Evolutionary conservation across 2,888 invertebrate genomes (phyloP).

Genomic region (Nyleta sp.): DNA sequence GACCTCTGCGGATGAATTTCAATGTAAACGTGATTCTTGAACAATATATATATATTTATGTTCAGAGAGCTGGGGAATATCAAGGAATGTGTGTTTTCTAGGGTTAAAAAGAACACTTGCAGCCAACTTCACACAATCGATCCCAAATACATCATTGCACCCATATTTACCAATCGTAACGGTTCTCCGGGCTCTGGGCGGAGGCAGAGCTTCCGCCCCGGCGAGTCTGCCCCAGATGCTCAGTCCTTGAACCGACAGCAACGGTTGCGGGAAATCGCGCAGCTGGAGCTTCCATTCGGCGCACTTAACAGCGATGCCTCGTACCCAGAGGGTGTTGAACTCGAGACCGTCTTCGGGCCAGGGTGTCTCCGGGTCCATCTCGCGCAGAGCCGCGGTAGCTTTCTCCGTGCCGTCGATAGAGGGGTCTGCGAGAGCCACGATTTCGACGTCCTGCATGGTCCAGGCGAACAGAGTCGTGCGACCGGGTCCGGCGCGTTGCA

Average conservation of each 20-base stretch:
- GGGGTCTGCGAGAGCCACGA: slow-evolving; percentile 92
- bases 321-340: slow-evolving; percentile 96
- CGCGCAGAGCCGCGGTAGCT: slow-evolving; percentile 88
- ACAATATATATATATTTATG: background rate
- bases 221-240: slow-evolving; percentile 95
- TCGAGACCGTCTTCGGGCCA: slow-evolving; percentile 96
- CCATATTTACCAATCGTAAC: slow-evolving; percentile 87
- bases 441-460: slow-evolving; percentile 89
- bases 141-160: too few relatives aligned
- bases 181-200: slow-evolving; percentile 89
- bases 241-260: slow-evolving; percentile 92
- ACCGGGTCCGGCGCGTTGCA: slow-evolving; percentile 85
- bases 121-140: too few relatives aligned
- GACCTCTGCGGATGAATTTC: slow-evolving; percentile 80
- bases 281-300: slow-evolving; percentile 94
- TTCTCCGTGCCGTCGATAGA: slow-evolving; percentile 92
- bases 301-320: slow-evolving; percentile 91
- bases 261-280: slow-evolving; percentile 97
- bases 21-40: background rate
- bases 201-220: slow-evolving; percentile 94
- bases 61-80: too few relatives aligned
- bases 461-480: slow-evolving; percentile 93
- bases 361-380: slow-evolving; percentile 94
- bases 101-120: too few relatives aligned
- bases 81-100: too few relatives aligned